phyloP scores from a whole-genome alignment of 2,888 invertebrate genomes.

The Apodemia hepburni region DNA sequence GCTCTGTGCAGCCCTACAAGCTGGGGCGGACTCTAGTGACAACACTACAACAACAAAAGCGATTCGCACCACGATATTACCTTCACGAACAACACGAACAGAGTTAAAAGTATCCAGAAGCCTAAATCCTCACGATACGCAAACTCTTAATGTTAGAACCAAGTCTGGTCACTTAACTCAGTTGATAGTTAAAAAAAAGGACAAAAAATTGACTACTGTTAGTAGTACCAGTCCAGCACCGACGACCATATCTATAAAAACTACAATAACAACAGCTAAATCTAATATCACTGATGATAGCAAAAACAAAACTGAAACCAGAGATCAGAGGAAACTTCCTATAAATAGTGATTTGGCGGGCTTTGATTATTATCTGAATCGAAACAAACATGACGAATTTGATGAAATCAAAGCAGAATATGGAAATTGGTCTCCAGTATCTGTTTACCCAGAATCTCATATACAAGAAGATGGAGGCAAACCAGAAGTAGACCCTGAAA shows the following conservation, averaged over 20 bases:
- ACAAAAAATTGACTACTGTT: slow-evolving; percentile 68
- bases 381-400: slow-evolving; percentile 65
- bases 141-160: slow-evolving; percentile 88
- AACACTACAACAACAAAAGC: slow-evolving; percentile 64
- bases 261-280: slow-evolving; percentile 41
- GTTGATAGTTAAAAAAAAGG: slow-evolving; percentile 86
- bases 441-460: slow-evolving; percentile 69
- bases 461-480: slow-evolving; percentile 67
- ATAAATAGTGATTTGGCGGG: slow-evolving; percentile 70
- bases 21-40: slow-evolving; percentile 47
- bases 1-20: slow-evolving; percentile 45
- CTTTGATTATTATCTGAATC: slow-evolving; percentile 69
- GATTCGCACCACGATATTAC: slow-evolving; percentile 66
- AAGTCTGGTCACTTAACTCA: slow-evolving; percentile 88
- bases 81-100: slow-evolving; percentile 84
- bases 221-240: slow-evolving; percentile 44
- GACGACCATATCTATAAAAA: slow-evolving; percentile 55
- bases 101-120: slow-evolving; percentile 89
- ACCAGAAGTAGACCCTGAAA: slow-evolving; percentile 61
- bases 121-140: slow-evolving; percentile 87
- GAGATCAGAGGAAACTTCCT: slow-evolving; percentile 69
- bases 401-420: slow-evolving; percentile 71
- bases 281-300: slow-evolving; percentile 47
- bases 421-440: slow-evolving; percentile 76
- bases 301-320: slow-evolving; percentile 63